Percentiles rank a stretch among this genome's conserved stretches.
Evolutionary conservation across 1,140 invertebrate genomes (phyloP).

Genomic region (Drusus annulatus): DNA sequence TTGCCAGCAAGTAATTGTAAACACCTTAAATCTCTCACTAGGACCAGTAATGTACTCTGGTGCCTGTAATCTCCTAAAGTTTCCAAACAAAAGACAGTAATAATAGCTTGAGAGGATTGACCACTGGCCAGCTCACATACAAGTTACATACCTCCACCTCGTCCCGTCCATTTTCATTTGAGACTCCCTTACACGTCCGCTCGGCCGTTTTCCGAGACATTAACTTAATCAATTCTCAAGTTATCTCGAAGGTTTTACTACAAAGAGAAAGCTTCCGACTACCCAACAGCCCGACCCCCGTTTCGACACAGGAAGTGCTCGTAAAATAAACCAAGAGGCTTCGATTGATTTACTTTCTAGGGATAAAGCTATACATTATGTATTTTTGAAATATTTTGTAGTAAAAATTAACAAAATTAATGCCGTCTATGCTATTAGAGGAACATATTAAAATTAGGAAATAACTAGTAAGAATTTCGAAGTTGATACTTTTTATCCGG

Average conservation of each 20-base stretch:
- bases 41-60: too few species aligned
- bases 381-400: too few species aligned
- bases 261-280: not conserved
- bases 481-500: too few species aligned
- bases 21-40: too few species aligned
- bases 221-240: conserved; percentile 57
- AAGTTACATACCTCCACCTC: not conserved
- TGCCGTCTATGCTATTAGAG: too few species aligned
- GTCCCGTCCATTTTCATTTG: conserved; percentile 34
- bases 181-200: conserved; percentile 36
- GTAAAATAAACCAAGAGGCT: not conserved
- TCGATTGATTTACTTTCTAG: not conserved
- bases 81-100: too few species aligned
- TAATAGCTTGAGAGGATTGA: not conserved
- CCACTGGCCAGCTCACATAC: not conserved
- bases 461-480: too few species aligned
- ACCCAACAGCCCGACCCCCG: not conserved
- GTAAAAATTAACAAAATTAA: too few species aligned
- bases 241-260: conserved; percentile 37
- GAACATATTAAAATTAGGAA: too few species aligned
- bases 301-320: not conserved
- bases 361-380: too few species aligned
- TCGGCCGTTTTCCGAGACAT: conserved; percentile 53
- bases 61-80: too few species aligned
- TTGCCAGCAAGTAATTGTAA: too few species aligned